Evolutionary conservation across 1,140 invertebrate genomes (phyloP).

Genomic region (Babylonia areolata): DNA sequence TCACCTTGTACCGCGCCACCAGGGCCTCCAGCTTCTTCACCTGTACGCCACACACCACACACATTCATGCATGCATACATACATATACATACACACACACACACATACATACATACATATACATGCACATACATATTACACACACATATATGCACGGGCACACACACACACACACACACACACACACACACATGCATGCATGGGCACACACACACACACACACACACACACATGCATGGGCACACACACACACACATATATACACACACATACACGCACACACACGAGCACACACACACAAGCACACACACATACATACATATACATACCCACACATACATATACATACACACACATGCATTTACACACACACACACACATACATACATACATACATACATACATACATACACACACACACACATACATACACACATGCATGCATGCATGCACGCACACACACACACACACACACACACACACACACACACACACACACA

Average conservation of each 20-base stretch:
- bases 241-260: no score
- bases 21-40: slow-evolving; percentile 70
- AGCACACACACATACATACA: no score
- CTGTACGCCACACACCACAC: slow-evolving; percentile 39
- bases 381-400: background rate
- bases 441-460: slow-evolving; percentile 11
- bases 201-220: no score
- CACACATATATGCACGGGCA: background rate
- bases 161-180: slow-evolving; percentile 5
- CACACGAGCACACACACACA: no score
- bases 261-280: no score
- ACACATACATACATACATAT: no score
- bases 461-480: slow-evolving; percentile 24
- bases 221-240: no score
- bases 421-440: slow-evolving; percentile 9
- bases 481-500: slow-evolving; percentile 22
- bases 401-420: background rate
- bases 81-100: no score
- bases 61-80: no score
- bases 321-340: no score
- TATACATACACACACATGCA: background rate
- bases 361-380: background rate
- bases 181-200: no score
- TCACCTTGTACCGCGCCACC: slow-evolving; percentile 71
- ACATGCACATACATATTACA: background rate